These are phyloP conservation scores for Sebastes iracundus DNA, from an alignment of 2,797 vertebrate genomes.

Conservation along the genomic window DNA sequence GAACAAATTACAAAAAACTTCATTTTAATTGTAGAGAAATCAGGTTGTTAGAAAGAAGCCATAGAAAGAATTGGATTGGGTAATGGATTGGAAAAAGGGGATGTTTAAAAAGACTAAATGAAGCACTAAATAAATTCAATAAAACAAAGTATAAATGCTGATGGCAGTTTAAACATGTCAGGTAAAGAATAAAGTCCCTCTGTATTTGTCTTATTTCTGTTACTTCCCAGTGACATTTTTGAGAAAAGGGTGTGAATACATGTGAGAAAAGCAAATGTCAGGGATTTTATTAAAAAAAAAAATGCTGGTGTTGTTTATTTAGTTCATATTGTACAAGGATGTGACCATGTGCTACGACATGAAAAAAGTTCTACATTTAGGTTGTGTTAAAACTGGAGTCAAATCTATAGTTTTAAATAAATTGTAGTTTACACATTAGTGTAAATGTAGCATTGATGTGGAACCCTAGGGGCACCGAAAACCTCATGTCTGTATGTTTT, in stretches of 20 bases:
- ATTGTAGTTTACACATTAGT: too few relatives aligned
- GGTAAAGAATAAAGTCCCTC: not conserved
- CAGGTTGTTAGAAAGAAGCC: not conserved
- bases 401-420: not conserved
- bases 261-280: not conserved
- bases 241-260: not conserved
- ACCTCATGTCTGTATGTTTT: too few relatives aligned
- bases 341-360: not conserved
- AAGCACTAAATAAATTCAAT: not conserved
- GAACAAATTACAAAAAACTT: not conserved
- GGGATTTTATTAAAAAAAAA: too few relatives aligned
- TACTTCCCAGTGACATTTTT: not conserved
- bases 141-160: not conserved
- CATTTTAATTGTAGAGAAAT: not conserved
- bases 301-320: too few relatives aligned
- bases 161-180: not conserved
- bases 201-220: too few relatives aligned
- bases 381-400: not conserved
- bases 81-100: too few relatives aligned
- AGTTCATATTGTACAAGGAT: not conserved
- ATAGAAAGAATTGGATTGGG: not conserved
- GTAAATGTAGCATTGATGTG: too few relatives aligned
- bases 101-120: not conserved
- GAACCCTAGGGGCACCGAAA: too few relatives aligned
- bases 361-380: not conserved